These are phyloP conservation scores for Ammospiza caudacuta DNA, from an alignment of 2,113 vertebrate species.

Conservation along the genomic window DNA sequence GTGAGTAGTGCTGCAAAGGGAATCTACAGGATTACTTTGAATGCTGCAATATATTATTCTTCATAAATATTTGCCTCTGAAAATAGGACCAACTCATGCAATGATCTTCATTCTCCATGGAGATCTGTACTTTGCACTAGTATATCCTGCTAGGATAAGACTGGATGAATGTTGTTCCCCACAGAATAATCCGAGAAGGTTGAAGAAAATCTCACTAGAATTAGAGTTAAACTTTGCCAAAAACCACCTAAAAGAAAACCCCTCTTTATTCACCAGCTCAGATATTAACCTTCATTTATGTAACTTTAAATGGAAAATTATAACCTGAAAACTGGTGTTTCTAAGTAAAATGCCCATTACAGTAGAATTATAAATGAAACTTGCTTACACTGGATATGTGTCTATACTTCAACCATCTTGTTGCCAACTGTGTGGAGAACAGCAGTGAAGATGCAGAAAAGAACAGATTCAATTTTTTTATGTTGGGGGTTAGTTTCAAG, in stretches of 20 bases:
- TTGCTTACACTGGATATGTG: not conserved
- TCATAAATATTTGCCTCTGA: not conserved
- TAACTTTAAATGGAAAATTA: not conserved
- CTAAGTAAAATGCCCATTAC: not conserved
- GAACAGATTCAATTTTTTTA: not conserved
- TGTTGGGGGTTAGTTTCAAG: not conserved
- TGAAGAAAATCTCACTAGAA: conserved; percentile 6
- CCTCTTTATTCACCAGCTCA: not conserved
- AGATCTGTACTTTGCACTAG: not conserved
- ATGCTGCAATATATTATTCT: not conserved
- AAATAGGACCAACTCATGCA: not conserved
- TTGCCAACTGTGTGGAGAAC: not conserved
- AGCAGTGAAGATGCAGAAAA: not conserved
- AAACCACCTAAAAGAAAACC: not conserved
- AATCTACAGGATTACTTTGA: not conserved
- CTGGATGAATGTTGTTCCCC: not conserved
- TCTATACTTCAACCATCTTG: not conserved
- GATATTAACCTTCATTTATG: not conserved
- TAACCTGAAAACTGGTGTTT: not conserved
- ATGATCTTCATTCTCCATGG: not conserved
- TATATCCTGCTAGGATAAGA: not conserved
- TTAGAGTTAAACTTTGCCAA: not conserved
- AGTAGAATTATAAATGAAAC: not conserved
- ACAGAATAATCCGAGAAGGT: not conserved
- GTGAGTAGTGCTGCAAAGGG: not conserved